Evolutionary conservation across 2,113 vertebrate species (phyloP).

Genomic region (Atrichornis clamosus): DNA sequence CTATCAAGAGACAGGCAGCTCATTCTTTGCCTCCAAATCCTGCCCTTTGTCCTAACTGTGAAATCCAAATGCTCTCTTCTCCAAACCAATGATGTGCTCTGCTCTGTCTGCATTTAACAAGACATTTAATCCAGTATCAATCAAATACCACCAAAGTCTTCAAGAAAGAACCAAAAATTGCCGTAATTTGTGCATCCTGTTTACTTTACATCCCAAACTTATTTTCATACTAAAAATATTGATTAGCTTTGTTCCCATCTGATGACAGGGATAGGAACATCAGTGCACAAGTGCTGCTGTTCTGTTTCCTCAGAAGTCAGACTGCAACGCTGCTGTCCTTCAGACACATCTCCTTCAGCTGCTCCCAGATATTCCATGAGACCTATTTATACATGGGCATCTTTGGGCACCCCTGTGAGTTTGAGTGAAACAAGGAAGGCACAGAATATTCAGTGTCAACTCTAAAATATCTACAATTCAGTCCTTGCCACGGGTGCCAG

Average conservation of each 20-base stretch:
- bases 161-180: not conserved
- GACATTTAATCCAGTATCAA: not conserved
- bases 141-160: not conserved
- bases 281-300: not conserved
- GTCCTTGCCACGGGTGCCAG: not conserved
- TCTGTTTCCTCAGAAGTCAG: not conserved
- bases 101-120: not conserved
- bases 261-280: not conserved
- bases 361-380: not conserved
- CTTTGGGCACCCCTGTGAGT: not conserved
- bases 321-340: not conserved
- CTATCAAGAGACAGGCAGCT: not conserved
- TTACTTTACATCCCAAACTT: not conserved
- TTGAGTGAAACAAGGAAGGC: not conserved
- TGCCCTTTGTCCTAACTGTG: not conserved
- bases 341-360: not conserved
- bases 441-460: fast-evolving
- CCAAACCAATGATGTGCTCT: not conserved
- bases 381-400: not conserved
- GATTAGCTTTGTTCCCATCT: not conserved
- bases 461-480: not conserved
- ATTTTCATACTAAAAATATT: not conserved
- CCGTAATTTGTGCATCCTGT: not conserved
- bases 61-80: not conserved
- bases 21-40: not conserved